Evolutionary conservation across 2,888 invertebrate genomes (phyloP), one percentile per base, ranked within the genome.

Genomic region (Hypselothyrea guttata): DNA sequence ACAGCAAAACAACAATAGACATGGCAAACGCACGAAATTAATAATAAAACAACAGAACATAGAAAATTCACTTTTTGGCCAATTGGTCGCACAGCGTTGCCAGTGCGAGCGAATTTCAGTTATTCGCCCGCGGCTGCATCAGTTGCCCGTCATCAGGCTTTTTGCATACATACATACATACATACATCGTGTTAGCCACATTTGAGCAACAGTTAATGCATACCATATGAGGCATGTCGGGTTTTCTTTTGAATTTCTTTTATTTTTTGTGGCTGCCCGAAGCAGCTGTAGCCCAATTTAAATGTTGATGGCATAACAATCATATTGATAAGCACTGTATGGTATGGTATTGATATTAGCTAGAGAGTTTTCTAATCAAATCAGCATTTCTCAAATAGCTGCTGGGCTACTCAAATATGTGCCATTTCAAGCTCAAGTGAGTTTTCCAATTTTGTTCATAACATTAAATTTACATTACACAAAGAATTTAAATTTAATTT

Each of bases 31-130:
- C 49, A 61, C 58, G 57, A 76, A 77, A 82, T 76, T 79, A 83
- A 81, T 81, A 81, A 81, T 75, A 84, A 77, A 81, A 83, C 81
- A 83, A 81, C 73, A 75, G 40, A 55, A 56, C 65, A 79, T 75
- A 62, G 58, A 71, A 78, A 66, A 78, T 64, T 78, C 70, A 72
- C 64, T 75, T 76, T 70, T 69, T 77, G 62, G 54, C 63, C 73
- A 58, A 74, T 68, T 71, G 74, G 56, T 31, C 46, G 18, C 33
- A 28, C 12, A 1, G 33, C 22, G 18, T 37, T 38, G 7, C 28
- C 12, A 9, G 1, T n/a, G 4, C 8, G 3, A 5, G 3, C 7
- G n/a, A 9, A 9, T 30, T 2, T 18, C n/a, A n/a, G n/a, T n/a
- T n/a, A n/a, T 51, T 35, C 7, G 70, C 77, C 62, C 54, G 51